Evolutionary conservation across 2,888 invertebrate genomes (phyloP).

Genomic region (Phaonia tiefii): DNA sequence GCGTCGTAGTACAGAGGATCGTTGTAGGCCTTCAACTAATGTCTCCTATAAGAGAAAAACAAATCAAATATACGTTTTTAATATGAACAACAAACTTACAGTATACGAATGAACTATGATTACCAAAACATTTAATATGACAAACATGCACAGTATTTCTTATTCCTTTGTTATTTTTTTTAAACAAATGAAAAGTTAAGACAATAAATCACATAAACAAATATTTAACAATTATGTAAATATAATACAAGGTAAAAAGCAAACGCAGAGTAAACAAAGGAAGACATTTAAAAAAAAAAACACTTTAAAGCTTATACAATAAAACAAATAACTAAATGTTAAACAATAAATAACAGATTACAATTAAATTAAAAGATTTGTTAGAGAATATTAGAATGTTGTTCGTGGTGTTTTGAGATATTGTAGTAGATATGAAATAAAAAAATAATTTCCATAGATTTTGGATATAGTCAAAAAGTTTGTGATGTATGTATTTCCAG

Average conservation of each 20-base stretch:
- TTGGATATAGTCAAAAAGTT: too few species aligned
- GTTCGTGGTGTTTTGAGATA: too few species aligned
- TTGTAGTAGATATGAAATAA: too few species aligned
- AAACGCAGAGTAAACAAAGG: background rate
- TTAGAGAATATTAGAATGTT: too few species aligned
- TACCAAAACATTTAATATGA: constrained; percentile 33
- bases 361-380: too few species aligned
- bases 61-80: background rate
- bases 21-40: constrained; percentile 81
- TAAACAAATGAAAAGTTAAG: constrained; percentile 13
- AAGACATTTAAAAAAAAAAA: constrained; percentile 7
- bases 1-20: constrained; percentile 78
- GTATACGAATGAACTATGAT: constrained; percentile 35
- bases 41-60: constrained; percentile 78
- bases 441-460: too few species aligned
- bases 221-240: constrained; percentile 19
- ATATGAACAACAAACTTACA: background rate
- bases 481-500: too few species aligned
- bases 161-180: constrained; percentile 17
- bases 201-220: constrained; percentile 23
- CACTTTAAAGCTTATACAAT: constrained; percentile 24
- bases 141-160: constrained; percentile 42
- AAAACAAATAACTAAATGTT: background rate
- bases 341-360: constrained; percentile 1
- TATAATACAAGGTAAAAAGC: constrained; percentile 24